phyloP scores from a whole-genome alignment of 2,888 invertebrate species.

The Oscheius sp. region DNA sequence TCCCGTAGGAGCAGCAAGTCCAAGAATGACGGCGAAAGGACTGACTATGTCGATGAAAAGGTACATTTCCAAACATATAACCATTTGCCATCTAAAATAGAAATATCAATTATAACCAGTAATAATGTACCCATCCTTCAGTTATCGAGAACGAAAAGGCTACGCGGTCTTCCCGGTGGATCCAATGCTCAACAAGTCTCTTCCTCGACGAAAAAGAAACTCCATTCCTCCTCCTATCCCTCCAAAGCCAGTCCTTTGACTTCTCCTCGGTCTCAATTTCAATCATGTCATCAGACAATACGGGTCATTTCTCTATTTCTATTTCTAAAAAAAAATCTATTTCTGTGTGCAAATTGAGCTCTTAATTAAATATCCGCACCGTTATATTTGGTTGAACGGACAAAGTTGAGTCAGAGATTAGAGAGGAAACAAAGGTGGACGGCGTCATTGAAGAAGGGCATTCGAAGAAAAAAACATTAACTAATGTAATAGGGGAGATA shows the following conservation, averaged over 20 bases:
- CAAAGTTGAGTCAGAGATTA: too few species aligned
- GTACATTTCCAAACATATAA: neutral
- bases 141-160: slow-evolving; percentile 49
- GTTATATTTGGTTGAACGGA: too few species aligned
- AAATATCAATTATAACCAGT: neutral
- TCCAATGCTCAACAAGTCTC: slow-evolving; percentile 59
- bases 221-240: slow-evolving; percentile 18
- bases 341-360: too few species aligned
- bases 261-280: neutral
- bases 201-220: slow-evolving; percentile 42
- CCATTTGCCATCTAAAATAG: neutral
- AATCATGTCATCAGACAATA: too few species aligned
- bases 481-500: too few species aligned
- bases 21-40: neutral
- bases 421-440: too few species aligned
- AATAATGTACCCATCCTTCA: slow-evolving; percentile 2
- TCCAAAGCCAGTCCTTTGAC: slow-evolving; percentile 5
- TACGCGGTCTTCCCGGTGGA: slow-evolving; percentile 63
- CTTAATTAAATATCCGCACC: too few species aligned
- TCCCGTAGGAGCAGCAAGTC: slow-evolving; percentile 24
- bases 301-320: too few species aligned
- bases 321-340: too few species aligned
- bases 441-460: too few species aligned
- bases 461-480: too few species aligned
- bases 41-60: slow-evolving; percentile 4